Base-by-base conservation (phyloP, 2,888 invertebrate species). In the Bimastos eiseni region DNA sequence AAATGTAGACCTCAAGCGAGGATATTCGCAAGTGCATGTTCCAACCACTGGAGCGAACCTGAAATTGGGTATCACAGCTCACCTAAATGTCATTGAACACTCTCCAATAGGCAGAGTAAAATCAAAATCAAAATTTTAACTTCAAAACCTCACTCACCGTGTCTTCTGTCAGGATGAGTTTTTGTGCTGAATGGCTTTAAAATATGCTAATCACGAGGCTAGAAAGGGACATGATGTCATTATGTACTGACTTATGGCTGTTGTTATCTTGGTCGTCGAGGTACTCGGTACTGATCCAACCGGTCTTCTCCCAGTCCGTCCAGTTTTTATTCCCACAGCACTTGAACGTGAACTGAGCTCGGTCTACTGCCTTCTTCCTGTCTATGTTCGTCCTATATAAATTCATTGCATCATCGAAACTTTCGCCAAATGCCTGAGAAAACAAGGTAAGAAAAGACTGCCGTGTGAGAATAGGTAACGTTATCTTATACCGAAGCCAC, bases 301-400 rank as follows among this genome's bases (percentile, higher is more conserved):
- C 86, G 24, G 11, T 37, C 36, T 17, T 86, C 34, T 37, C 34
- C 86, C 86, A 86, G 2, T 86, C 86, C 34, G 36, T 24, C 34
- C 37, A 86, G 34, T 24, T 1, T 6, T 24, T 8, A 4, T 30
- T 19, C 19, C 86, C 86, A 19, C 86, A 86, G 34, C 49, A 90
- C 15, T 70, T 89, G 90, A 84, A 86, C 19, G 13, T 44, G 24
- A 55, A 91, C 55, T 91, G 91, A 36, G 90, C 36, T 17, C 88
- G 86, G 88, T 91, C 91, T 30, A 91, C 70, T 38, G 36, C 37
- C 24, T 49, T 37, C 84, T 91, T 91, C 36, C 44, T 49, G 55
- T 90, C 90, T 1, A 55, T 49, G n/a, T 90, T 91, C 33, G n/a
- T 55, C 17, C 88, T 37, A n/a, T 91, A 91, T 17, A 33, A 36